Base-by-base conservation (phyloP, 30 jellyfish, hydroid and myxozoan genomes). In the Aurelia aurita region DNA sequence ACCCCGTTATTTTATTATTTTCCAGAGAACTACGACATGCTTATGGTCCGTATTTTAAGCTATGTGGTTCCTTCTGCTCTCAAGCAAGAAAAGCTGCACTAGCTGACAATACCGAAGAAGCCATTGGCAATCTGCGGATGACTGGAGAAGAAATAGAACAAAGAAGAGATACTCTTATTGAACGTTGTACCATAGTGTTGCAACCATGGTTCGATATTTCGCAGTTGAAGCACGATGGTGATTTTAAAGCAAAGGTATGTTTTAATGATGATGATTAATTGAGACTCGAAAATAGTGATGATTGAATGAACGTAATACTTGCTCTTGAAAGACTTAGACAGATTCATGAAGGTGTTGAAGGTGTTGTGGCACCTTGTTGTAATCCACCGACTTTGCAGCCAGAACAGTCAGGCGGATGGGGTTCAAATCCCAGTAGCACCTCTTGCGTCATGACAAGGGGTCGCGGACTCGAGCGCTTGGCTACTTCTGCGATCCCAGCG, bases 31-130 rank as follows among this genome's bases (percentile, higher is more conserved):
- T 83, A 28, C 93, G 81, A 5, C 55, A 53, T 4, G 15, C 21
- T 0, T 83, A 61, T 59, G 63, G 68, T 54, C 35, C 46, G 32
- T 83, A 59, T 45, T 49, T 69, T 58, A 83, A 71, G 27, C n/a
- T 49, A 6, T 75, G 85, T 16, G 93, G 93, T 22, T 26, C 57
- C 2, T 83, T 55, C 64, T 83, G 93, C 46, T 70, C 93, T 16
- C 81, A 58, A 32, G 93, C 93, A 43, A 58, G 93, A 44, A 83
- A 83, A 49, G 80, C 79, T 44, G 93, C 61, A 35, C 83, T 83
- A 10, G 35, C 87, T 31, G 64, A 47, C 20, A 81, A 39, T 19
- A 16, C 27, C 26, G 62, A 22, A 21, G 46, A 21, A 7, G 9
- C 64, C 3, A 18, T 83, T 1, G 63, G 20, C 0, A 49, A 45